These are phyloP conservation scores for Toxotes jaculatrix DNA, from an alignment of 2,113 vertebrate genomes.

Conservation along the genomic window DNA sequence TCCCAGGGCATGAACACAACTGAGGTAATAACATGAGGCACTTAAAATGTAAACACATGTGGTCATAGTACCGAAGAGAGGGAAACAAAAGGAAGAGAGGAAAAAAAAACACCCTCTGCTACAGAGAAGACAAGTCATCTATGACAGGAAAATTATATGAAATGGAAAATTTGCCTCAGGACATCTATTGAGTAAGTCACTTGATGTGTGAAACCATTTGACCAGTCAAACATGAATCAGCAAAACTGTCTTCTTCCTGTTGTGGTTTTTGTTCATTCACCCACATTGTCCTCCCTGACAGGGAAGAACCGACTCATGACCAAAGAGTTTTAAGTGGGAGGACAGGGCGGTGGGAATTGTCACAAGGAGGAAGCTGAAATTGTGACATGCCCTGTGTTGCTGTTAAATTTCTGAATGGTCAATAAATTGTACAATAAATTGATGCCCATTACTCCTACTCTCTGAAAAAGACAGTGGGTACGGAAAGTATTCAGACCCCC, in stretches of 20 bases:
- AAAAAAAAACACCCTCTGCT: neutral
- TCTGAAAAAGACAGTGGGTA: neutral
- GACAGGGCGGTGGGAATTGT: neutral
- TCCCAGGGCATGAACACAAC: neutral
- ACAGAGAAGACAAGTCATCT: conserved; percentile 9
- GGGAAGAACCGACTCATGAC: conserved; percentile 2
- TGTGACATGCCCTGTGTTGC: neutral
- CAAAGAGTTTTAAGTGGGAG: neutral
- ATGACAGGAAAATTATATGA: neutral
- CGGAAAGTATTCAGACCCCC: no score
- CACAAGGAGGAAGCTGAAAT: neutral
- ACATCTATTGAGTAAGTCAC: neutral
- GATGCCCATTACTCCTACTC: neutral
- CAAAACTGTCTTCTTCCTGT: neutral
- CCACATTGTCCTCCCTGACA: neutral
- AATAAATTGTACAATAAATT: neutral
- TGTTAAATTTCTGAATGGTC: neutral
- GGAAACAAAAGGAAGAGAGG: neutral
- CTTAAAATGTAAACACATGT: neutral
- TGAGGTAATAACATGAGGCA: neutral
- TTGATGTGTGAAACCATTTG: neutral
- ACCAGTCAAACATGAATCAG: conserved; percentile 25
- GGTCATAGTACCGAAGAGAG: neutral
- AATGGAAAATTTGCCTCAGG: neutral
- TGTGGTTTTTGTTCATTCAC: conserved; percentile 30